Conservation (phyloP, 1,140 invertebrate species). For the Philaenus spumarius region DNA sequence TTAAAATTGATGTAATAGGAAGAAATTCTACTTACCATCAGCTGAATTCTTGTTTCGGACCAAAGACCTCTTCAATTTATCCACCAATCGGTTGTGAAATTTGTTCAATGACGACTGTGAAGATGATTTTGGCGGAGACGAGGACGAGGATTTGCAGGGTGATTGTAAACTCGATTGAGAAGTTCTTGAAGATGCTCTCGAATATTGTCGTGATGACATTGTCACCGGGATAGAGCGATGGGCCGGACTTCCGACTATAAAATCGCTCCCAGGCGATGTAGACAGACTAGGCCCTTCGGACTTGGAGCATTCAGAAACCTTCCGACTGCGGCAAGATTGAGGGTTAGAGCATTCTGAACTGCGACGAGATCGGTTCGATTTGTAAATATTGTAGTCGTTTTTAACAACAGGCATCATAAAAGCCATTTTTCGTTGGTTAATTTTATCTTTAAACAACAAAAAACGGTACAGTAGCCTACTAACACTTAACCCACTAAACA, state of each 20-base stretch:
- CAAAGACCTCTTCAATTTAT: slow-evolving; percentile 72
- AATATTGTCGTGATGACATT: slow-evolving; percentile 48
- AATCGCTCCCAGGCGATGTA: slow-evolving; percentile 62
- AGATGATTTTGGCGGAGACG: slow-evolving; percentile 52
- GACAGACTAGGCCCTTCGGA: slow-evolving; percentile 67
- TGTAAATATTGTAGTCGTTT: slow-evolving; percentile 89
- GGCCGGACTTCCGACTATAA: slow-evolving; percentile 47
- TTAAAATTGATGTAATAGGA: background rate
- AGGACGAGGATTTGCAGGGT: slow-evolving; percentile 47
- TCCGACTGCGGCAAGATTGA: slow-evolving; percentile 56
- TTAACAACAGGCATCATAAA: slow-evolving; percentile 92
- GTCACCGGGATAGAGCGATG: slow-evolving; percentile 57
- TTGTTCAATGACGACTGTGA: slow-evolving; percentile 63
- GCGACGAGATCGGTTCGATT: slow-evolving; percentile 64
- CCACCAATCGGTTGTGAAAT: slow-evolving; percentile 76
- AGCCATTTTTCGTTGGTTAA: slow-evolving; percentile 55
- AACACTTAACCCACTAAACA: too few species aligned
- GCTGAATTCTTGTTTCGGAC: slow-evolving; percentile 53
- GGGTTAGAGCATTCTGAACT: slow-evolving; percentile 67
- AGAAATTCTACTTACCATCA: slow-evolving; percentile 21
- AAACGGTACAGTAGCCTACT: too few species aligned
- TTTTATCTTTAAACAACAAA: too few species aligned
- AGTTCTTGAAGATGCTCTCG: slow-evolving; percentile 47
- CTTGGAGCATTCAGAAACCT: slow-evolving; percentile 71
- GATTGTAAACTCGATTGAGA: slow-evolving; percentile 51